Evolutionary conservation across 2,888 invertebrate species (phyloP).

Genomic region (Lathronympha strigana): DNA sequence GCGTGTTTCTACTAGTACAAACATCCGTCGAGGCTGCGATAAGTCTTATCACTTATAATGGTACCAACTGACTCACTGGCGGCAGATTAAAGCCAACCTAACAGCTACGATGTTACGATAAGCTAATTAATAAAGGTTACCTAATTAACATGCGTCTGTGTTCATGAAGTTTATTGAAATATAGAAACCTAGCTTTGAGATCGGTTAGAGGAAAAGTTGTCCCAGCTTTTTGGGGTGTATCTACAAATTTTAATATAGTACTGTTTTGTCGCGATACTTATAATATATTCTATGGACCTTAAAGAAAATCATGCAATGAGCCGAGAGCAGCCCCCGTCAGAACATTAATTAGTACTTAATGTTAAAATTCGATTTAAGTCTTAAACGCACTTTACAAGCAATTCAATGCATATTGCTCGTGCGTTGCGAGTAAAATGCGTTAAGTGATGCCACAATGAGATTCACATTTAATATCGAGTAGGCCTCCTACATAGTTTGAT

Average conservation of each 20-base stretch:
- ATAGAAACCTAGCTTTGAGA: slow-evolving; percentile 2
- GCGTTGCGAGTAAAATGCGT: neutral
- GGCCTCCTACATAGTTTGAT: slow-evolving; percentile 8
- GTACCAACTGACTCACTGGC: slow-evolving; percentile 45
- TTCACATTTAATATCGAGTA: neutral
- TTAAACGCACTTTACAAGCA: too few relatives aligned
- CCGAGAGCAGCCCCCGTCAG: too few relatives aligned
- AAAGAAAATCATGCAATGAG: too few relatives aligned
- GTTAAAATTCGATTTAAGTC: too few relatives aligned
- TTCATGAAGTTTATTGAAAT: slow-evolving; percentile 6
- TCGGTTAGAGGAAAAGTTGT: too few relatives aligned
- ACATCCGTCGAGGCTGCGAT: slow-evolving; percentile 73
- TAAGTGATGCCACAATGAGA: neutral
- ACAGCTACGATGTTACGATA: slow-evolving; percentile 20
- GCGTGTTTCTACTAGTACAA: slow-evolving; percentile 56
- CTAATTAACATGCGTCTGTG: slow-evolving; percentile 7
- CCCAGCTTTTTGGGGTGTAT: too few relatives aligned
- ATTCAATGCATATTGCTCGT: too few relatives aligned
- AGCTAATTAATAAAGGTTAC: slow-evolving; percentile 16
- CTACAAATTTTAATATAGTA: too few relatives aligned
- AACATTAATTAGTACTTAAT: too few relatives aligned
- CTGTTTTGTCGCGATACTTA: too few relatives aligned
- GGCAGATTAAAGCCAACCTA: slow-evolving; percentile 26
- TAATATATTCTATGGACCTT: too few relatives aligned
- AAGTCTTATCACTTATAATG: slow-evolving; percentile 62